Base-by-base conservation (phyloP, 2,113 vertebrate species). In the Hucho hucho region DNA sequence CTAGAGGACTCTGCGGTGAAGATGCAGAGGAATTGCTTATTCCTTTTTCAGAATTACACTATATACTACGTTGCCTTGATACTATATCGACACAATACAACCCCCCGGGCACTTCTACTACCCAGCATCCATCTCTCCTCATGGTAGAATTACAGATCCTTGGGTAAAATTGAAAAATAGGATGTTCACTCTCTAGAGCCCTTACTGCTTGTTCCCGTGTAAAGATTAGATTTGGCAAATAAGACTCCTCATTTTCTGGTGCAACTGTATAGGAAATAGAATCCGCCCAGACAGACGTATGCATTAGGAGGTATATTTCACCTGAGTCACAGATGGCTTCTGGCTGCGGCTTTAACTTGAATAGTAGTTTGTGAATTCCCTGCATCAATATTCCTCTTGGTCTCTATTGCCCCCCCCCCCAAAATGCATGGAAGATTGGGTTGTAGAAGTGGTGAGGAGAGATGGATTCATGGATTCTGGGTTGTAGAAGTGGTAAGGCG, bases 201-300 rank as follows among this genome's bases (percentile, higher is more conserved):
- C 18, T n/a, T n/a, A 68, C 18, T 2, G 28, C 6, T 68, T 20
- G 32, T 37, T 68, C 18, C 29, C 7, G 28, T 29, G 64, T 18
- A 9, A 18, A 66, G 65, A 68, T 13, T 49, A 64, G 13, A 49
- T 76, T 65, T 56, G 20, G 28, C 64, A 68, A 73, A 70, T 46
- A 56, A 53, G 46, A 67, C 70, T 72, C 37, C 59, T 4, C 43
- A 46, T 72, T 28, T 25, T 11, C n/a, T n/a, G n/a, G 59, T 63
- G 59, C 59, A 1, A 63, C 20, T 3, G 53, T 3, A 16, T 4
- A 24, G 59, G 59, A 63, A 63, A 63, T 63, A 7, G 53, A 56
- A 56, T 56, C 20, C 59, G 24, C 59, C 59, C n/a, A 63, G 59
- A 22, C 53, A 16, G 18, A 3, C 53, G 13, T 24, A 22, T 24